These are phyloP conservation scores for Oxystoma pomonae DNA, from an alignment of 2,888 invertebrate genomes.

Conservation along the genomic window DNA sequence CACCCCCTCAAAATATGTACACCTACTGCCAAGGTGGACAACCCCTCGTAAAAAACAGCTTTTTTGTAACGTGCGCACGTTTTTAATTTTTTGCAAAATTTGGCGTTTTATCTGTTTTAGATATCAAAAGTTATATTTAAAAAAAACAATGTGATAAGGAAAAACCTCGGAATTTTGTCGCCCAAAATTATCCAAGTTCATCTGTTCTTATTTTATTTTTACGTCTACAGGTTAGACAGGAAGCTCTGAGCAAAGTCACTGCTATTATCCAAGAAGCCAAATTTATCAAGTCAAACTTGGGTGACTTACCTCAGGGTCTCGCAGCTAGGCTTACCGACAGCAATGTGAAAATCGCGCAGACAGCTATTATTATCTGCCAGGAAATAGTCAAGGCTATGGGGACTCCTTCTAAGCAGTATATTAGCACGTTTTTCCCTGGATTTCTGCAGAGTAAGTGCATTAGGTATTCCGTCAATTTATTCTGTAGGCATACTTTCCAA, in stretches of 20 bases:
- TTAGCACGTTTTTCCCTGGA: conserved; percentile 78
- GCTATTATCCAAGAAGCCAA: conserved; percentile 70
- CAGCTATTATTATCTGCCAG: conserved; percentile 79
- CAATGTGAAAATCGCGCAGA: conserved; percentile 87
- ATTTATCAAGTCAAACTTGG: conserved; percentile 77
- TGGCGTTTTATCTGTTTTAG: no score
- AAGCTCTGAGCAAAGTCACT: conserved; percentile 69
- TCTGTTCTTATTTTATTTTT: neutral
- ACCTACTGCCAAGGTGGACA: no score
- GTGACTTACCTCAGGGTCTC: conserved; percentile 78
- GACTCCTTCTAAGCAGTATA: conserved; percentile 70
- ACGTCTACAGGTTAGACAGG: conserved; percentile 36
- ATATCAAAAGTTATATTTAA: no score
- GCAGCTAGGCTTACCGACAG: conserved; percentile 79
- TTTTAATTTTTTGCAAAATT: no score
- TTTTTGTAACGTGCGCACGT: no score
- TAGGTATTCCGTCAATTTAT: no score
- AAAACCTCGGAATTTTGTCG: no score
- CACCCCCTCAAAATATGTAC: no score
- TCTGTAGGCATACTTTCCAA: no score
- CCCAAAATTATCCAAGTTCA: no score
- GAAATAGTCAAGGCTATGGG: conserved; percentile 81
- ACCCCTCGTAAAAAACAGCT: no score
- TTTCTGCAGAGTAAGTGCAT: conserved; percentile 76
- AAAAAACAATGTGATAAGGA: no score